Percentiles rank a stretch among this genome's conserved stretches.
Conservation (phyloP, 2,113 vertebrate species). For the Formicarius rufipectus region DNA sequence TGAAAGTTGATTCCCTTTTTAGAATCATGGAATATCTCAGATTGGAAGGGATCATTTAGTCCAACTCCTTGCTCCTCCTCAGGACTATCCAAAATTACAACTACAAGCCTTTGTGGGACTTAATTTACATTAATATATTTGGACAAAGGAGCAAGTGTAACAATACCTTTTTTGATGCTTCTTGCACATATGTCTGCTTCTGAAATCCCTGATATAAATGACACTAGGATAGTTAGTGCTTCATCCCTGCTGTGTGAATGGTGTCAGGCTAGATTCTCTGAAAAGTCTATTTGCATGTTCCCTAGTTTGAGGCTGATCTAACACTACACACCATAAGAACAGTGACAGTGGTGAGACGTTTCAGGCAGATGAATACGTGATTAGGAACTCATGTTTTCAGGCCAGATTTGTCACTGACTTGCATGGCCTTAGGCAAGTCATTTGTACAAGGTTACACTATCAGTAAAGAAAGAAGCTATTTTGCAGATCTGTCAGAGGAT, state of each 20-base stretch:
- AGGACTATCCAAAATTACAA: neutral
- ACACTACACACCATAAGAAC: rapidly evolving
- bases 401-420: neutral
- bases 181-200: neutral
- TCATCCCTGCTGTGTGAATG: neutral
- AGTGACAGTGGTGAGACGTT: neutral
- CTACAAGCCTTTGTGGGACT: neutral
- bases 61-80: neutral
- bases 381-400: neutral
- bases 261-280: neutral
- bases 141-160: neutral
- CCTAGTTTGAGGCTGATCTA: neutral
- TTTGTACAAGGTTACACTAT: neutral
- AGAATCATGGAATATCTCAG: neutral
- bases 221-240: neutral
- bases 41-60: neutral
- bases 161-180: rapidly evolving
- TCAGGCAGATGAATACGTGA: neutral
- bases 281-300: rapidly evolving
- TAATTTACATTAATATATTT: neutral
- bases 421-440: neutral
- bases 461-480: neutral
- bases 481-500: neutral
- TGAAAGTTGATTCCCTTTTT: neutral
- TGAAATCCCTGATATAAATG: neutral